A percentile compares a stretch with the other conserved stretches of the same genome.
Evolutionary conservation across 2,113 vertebrate genomes (phyloP).

Genomic region (Chlorocebus sabaeus): DNA sequence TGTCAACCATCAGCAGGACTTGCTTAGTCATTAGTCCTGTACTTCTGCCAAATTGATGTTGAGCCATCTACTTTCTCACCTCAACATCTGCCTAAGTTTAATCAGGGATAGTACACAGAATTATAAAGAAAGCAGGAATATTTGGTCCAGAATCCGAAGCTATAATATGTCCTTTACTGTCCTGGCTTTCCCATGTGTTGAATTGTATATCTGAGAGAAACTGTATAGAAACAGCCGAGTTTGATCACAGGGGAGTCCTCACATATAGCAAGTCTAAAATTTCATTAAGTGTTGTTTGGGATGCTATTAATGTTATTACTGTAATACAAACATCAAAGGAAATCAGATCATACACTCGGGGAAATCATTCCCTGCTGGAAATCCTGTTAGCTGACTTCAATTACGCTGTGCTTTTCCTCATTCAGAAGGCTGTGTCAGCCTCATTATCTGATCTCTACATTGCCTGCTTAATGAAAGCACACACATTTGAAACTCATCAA

Average conservation of each 20-base stretch:
- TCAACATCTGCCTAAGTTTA: not conserved
- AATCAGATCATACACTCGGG: slow-evolving; percentile 65
- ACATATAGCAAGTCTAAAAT: slow-evolving; percentile 46
- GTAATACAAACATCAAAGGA: slow-evolving; percentile 64
- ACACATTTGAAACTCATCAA: not conserved
- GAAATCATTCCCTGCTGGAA: slow-evolving; percentile 55
- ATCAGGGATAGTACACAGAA: not conserved
- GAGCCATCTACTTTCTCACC: not conserved
- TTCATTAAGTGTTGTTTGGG: slow-evolving; percentile 47
- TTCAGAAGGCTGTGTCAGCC: slow-evolving; percentile 29
- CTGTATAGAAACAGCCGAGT: not conserved
- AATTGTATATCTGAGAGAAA: not conserved
- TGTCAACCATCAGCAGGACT: not conserved
- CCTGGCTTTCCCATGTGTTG: not conserved
- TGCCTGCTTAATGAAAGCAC: slow-evolving; percentile 1
- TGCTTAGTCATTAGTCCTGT: not conserved
- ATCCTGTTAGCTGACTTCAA: slow-evolving; percentile 59
- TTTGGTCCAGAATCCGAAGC: not conserved
- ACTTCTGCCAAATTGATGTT: not conserved
- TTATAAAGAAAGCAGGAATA: not conserved
- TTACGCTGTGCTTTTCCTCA: slow-evolving; percentile 19
- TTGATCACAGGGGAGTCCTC: slow-evolving; percentile 16
- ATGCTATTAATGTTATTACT: slow-evolving; percentile 60
- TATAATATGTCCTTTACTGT: not conserved
- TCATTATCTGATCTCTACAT: slow-evolving; percentile 16